A percentile compares a stretch with the other conserved stretches of the same genome.
Conservation (phyloP, 1,140 invertebrate species). For the Drosophila lini region DNA sequence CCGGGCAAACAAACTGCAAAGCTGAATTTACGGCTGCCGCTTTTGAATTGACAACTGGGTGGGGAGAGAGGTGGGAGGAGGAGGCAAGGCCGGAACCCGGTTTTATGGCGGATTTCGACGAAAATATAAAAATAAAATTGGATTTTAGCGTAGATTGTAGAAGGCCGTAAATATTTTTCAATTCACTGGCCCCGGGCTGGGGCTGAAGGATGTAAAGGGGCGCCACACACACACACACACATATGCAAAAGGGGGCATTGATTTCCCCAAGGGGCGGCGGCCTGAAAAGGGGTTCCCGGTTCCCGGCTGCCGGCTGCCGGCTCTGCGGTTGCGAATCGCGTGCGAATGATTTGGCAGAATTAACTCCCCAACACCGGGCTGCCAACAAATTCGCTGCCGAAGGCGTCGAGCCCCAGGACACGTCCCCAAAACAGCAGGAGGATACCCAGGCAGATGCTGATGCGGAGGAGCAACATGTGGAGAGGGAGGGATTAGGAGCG, state of each 20-base stretch:
- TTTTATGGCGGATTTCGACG: conserved; percentile 76
- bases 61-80: background rate
- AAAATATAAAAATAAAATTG: conserved; percentile 80
- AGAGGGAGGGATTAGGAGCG: conserved; percentile 19
- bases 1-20: conserved; percentile 68
- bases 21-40: conserved; percentile 67
- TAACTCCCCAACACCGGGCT: conserved; percentile 63
- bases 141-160: conserved; percentile 79
- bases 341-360: conserved; percentile 77
- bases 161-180: conserved; percentile 81
- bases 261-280: conserved; percentile 63
- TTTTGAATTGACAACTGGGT: conserved; percentile 60
- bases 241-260: conserved; percentile 42
- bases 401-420: conserved; percentile 19
- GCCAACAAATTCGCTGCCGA: conserved; percentile 26
- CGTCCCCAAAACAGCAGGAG: background rate
- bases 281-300: conserved; percentile 14
- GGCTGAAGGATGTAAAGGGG: conserved; percentile 8
- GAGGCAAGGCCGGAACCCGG: conserved; percentile 18
- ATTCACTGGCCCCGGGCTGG: conserved; percentile 53
- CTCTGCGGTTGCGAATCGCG: conserved; percentile 71
- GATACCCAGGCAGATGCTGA: background rate
- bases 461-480: conserved; percentile 55
- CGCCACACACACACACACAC: conserved; percentile 2
- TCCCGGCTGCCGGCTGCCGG: conserved; percentile 23